Percentiles rank a stretch among this genome's conserved stretches.
phyloP scores from a whole-genome alignment of 64 coral and sea anemone species.

The Trachythela sp. region DNA sequence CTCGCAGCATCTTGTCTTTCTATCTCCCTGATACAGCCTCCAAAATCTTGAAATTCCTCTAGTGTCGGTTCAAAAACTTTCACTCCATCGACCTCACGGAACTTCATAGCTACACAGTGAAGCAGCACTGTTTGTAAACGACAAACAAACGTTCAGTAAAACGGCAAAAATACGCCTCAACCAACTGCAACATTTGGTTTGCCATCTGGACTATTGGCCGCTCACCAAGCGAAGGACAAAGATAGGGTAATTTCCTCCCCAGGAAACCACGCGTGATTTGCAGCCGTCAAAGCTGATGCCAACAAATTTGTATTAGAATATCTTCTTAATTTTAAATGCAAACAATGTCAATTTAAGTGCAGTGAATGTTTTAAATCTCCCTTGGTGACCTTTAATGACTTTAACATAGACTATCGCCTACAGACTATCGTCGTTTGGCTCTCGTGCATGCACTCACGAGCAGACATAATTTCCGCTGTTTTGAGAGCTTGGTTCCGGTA shows the following conservation, averaged over 20 bases:
- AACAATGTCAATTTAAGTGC: not conserved
- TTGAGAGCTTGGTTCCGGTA: not conserved
- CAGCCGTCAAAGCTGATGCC: too few species aligned
- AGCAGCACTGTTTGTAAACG: not conserved
- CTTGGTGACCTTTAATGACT: not conserved
- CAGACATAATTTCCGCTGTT: not conserved
- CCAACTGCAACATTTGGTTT: not conserved
- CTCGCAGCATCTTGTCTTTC: conserved; percentile 80
- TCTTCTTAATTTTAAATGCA: not conserved
- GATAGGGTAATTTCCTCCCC: not conserved
- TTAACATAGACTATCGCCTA: not conserved
- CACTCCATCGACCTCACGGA: conserved; percentile 42
- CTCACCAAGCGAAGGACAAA: not conserved
- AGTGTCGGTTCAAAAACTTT: conserved; percentile 95
- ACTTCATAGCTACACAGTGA: not conserved
- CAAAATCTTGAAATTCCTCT: conserved; percentile 81
- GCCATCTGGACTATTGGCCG: not conserved
- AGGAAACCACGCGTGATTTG: not conserved
- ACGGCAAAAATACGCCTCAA: not conserved
- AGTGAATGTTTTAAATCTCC: not conserved
- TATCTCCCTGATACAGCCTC: conserved; percentile 87
- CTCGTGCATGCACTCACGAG: not conserved
- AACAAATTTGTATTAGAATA: not conserved
- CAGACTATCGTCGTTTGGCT: not conserved
- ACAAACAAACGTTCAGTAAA: not conserved